These are phyloP conservation scores for Acanthopagrus latus DNA, from an alignment of 2,797 vertebrate genomes.

Conservation along the genomic window DNA sequence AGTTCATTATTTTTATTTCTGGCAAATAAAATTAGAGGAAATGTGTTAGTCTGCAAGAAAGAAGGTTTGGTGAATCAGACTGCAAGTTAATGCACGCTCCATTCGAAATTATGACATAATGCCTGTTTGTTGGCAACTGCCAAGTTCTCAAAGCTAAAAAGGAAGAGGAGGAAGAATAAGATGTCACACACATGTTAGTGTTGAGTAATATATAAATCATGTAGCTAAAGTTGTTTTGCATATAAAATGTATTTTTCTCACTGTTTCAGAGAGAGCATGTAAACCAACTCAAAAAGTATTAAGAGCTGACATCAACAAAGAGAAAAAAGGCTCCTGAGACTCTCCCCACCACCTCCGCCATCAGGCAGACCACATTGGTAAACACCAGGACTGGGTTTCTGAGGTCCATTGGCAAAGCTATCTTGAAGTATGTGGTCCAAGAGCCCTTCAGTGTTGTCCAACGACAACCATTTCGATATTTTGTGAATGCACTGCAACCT, in stretches of 20 bases:
- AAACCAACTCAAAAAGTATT: background rate
- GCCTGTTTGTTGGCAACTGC: no score
- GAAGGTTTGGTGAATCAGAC: no score
- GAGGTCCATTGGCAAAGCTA: background rate
- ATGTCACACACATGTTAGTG: background rate
- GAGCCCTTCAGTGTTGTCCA: background rate
- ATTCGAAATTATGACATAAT: no score
- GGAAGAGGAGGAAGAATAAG: no score
- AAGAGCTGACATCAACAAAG: background rate
- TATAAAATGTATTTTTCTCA: background rate
- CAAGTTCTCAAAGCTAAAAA: no score
- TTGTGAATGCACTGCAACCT: conserved; percentile 9
- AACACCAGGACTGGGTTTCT: background rate
- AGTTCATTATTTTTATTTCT: no score
- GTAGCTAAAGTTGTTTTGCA: background rate
- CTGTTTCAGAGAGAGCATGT: no score
- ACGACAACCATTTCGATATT: background rate
- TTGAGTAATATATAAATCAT: background rate
- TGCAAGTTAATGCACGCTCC: no score
- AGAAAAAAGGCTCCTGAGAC: background rate
- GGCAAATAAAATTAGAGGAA: no score
- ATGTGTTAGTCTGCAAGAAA: no score
- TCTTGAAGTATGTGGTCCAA: background rate
- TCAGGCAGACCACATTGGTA: background rate
- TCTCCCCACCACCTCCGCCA: background rate